Percentiles rank a stretch among this genome's conserved stretches.
phyloP scores from a whole-genome alignment of 64 coral and sea anemone genomes.

The Pocillopora damicornis region DNA sequence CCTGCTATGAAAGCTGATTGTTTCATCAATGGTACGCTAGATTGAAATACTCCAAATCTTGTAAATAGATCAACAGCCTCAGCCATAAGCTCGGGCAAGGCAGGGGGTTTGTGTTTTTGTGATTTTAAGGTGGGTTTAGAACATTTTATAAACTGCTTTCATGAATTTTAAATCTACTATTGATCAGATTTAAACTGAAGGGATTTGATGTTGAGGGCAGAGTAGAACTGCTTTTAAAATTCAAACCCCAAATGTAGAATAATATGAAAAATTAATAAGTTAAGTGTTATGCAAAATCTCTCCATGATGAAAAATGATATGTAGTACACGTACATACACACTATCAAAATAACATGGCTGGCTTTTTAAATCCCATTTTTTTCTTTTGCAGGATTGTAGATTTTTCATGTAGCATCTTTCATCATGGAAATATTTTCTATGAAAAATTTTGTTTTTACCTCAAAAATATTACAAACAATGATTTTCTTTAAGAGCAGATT shows the following conservation, averaged over 20 bases:
- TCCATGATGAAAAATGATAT: background rate
- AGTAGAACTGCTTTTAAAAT: background rate
- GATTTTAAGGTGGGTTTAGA: background rate
- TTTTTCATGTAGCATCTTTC: too few relatives aligned
- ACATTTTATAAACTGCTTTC: background rate
- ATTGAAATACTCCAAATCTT: background rate
- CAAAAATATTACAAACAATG: too few relatives aligned
- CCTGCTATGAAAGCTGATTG: background rate
- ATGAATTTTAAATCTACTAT: conserved; percentile 5
- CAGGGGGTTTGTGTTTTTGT: background rate
- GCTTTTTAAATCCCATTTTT: background rate
- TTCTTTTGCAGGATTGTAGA: background rate
- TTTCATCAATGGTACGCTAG: background rate
- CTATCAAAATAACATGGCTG: too few relatives aligned
- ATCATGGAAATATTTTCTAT: too few relatives aligned
- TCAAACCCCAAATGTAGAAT: background rate
- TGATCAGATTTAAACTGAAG: background rate
- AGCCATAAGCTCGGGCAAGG: background rate
- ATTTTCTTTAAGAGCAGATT: too few relatives aligned
- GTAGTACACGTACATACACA: too few relatives aligned
- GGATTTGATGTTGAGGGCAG: background rate
- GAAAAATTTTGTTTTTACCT: too few relatives aligned
- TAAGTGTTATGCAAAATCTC: conserved; percentile 4
- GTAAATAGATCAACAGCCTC: background rate
- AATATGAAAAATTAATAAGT: conserved; percentile 31